A percentile compares a stretch with the other conserved stretches of the same genome.
These are phyloP conservation scores for Heliconius melpomene DNA, from an alignment of 1,140 invertebrate species.

Conservation along the genomic window DNA sequence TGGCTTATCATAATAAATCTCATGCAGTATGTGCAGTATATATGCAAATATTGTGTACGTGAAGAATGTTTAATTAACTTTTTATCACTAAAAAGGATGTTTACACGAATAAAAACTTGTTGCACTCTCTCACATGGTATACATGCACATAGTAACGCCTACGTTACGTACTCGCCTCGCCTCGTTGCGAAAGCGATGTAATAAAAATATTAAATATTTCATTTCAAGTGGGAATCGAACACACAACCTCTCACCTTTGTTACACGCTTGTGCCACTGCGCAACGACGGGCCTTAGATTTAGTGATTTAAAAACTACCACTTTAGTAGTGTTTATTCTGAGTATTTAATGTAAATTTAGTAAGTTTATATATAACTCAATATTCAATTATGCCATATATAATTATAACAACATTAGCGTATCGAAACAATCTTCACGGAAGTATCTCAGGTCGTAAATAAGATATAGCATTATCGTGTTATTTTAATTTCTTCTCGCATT, in stretches of 20 bases:
- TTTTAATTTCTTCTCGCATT: slow-evolving; percentile 75
- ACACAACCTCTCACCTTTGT: too few relatives aligned
- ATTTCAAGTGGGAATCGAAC: too few relatives aligned
- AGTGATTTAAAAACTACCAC: too few relatives aligned
- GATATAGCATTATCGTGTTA: slow-evolving; percentile 71
- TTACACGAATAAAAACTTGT: not conserved
- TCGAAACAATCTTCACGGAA: slow-evolving; percentile 31
- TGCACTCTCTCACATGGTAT: not conserved
- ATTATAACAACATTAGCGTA: slow-evolving; percentile 32
- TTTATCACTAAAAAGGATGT: not conserved
- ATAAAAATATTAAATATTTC: too few relatives aligned
- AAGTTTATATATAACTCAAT: not conserved
- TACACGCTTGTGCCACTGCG: too few relatives aligned
- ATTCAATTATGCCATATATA: slow-evolving; percentile 24
- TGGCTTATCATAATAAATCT: not conserved
- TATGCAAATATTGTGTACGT: not conserved
- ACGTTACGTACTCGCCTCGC: too few relatives aligned
- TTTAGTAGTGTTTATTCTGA: too few relatives aligned
- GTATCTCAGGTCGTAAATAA: slow-evolving; percentile 61
- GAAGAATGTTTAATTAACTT: not conserved
- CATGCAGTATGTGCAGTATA: not conserved
- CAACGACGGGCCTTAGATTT: too few relatives aligned
- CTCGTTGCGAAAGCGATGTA: too few relatives aligned
- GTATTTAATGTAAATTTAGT: not conserved
- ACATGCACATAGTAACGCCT: too few relatives aligned